Evolutionary conservation across 2,113 vertebrate genomes (phyloP).

Genomic region (Oryzias javanicus): DNA sequence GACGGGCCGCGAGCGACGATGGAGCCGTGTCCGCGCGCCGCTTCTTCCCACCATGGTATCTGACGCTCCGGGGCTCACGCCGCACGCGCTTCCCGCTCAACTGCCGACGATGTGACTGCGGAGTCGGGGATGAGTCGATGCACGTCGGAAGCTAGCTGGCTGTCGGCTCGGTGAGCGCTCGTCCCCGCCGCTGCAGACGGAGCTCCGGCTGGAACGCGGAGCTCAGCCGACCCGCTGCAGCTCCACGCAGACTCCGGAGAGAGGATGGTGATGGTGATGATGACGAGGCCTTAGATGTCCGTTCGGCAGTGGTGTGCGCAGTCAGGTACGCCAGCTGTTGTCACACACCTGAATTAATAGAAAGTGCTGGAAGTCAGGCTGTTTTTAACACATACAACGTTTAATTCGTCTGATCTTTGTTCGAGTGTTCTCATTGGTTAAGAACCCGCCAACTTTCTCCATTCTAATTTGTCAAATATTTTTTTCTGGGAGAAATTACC

Average conservation of each 20-base stretch:
- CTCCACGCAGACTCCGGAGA: constrained; percentile 11
- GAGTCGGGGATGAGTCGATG: constrained; percentile 23
- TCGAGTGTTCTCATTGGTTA: no score
- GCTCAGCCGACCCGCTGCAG: constrained; percentile 52
- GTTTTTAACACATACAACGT: no score
- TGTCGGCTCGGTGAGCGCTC: constrained; percentile 36
- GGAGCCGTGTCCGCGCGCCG: constrained; percentile 19
- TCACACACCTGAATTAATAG: no score
- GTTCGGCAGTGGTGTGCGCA: constrained; percentile 23
- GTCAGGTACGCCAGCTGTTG: constrained; percentile 46
- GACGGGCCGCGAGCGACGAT: constrained; percentile 11
- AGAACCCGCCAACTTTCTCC: no score
- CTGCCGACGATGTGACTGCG: constrained; percentile 31
- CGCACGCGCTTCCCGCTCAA: neutral
- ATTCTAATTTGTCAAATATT: no score
- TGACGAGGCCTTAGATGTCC: constrained; percentile 45
- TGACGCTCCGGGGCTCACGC: neutral
- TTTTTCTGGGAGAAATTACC: no score
- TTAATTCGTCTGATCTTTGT: no score
- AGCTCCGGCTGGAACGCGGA: constrained; percentile 13
- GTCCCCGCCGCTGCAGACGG: constrained; percentile 11
- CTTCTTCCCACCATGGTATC: neutral
- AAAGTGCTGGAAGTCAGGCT: no score
- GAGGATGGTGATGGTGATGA: constrained; percentile 26
- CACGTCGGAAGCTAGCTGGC: constrained; percentile 23